Conservation (phyloP, 1,140 invertebrate species). For the Triops longicaudatus region DNA sequence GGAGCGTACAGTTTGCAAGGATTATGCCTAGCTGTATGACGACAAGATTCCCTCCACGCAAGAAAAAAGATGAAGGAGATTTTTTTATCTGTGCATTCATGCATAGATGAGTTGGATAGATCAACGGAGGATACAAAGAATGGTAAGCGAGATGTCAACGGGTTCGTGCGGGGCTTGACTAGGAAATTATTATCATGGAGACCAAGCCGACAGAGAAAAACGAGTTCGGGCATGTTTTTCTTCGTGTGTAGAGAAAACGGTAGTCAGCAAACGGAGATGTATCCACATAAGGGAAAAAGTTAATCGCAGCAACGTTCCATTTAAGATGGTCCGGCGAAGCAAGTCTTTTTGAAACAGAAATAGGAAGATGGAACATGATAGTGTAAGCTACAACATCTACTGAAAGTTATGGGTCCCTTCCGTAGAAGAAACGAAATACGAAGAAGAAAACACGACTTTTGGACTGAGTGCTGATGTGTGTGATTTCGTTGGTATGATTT, state of each 20-base stretch:
- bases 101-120: not conserved
- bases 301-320: not conserved
- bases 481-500: too few relatives aligned
- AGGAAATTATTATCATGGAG: not conserved
- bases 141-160: not conserved
- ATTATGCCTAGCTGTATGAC: too few relatives aligned
- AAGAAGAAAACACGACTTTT: too few relatives aligned
- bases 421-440: too few relatives aligned
- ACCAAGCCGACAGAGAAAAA: not conserved
- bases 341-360: not conserved
- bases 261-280: not conserved
- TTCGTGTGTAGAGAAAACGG: not conserved
- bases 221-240: not conserved
- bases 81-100: not conserved
- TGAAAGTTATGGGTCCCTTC: too few relatives aligned
- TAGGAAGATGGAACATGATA: not conserved
- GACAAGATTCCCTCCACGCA: too few relatives aligned
- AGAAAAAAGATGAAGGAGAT: too few relatives aligned
- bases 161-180: not conserved
- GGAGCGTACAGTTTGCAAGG: too few relatives aligned
- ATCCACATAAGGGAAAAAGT: not conserved
- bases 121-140: not conserved
- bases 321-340: not conserved
- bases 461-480: too few relatives aligned
- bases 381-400: too few relatives aligned